Percentiles rank a stretch among this genome's conserved stretches.
Conservation (phyloP, 1,140 invertebrate species). For the Adelges cooleyi region DNA sequence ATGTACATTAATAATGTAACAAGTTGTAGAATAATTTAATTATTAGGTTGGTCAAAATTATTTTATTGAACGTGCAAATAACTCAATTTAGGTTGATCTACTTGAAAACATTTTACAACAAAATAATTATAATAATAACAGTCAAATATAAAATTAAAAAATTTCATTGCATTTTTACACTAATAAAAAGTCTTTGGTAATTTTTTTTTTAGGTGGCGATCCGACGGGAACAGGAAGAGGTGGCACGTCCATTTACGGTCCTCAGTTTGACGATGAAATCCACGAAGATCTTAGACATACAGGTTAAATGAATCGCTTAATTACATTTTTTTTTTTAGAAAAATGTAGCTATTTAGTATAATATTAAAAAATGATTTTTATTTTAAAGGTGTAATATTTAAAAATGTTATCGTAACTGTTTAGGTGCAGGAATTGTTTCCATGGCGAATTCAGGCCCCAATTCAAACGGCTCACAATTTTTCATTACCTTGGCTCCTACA, state of each 20-base stretch:
- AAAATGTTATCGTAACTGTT: conserved; percentile 33
- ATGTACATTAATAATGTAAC: too few relatives aligned
- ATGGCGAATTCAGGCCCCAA: conserved; percentile 92
- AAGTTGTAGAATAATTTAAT: too few relatives aligned
- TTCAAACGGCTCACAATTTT: conserved; percentile 97
- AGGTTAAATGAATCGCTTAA: too few relatives aligned
- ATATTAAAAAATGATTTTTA: too few relatives aligned
- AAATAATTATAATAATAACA: too few relatives aligned
- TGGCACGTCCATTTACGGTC: conserved; percentile 92
- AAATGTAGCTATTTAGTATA: too few relatives aligned
- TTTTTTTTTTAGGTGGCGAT: conserved; percentile 52
- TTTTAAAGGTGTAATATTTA: too few relatives aligned
- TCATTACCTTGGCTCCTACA: conserved; percentile 90
- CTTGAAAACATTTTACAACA: too few relatives aligned
- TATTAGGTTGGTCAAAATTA: too few relatives aligned
- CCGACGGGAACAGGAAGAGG: conserved; percentile 91
- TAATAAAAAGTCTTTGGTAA: background rate
- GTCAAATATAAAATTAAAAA: background rate
- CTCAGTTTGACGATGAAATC: conserved; percentile 91
- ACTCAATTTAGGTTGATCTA: too few relatives aligned
- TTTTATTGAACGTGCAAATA: too few relatives aligned
- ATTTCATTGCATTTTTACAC: conserved; percentile 2
- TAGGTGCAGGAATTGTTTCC: conserved; percentile 65
- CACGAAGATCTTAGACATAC: conserved; percentile 88
- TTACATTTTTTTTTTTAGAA: too few relatives aligned